These are phyloP conservation scores for Tachina fera DNA, from an alignment of 2,888 invertebrate genomes.

Conservation along the genomic window DNA sequence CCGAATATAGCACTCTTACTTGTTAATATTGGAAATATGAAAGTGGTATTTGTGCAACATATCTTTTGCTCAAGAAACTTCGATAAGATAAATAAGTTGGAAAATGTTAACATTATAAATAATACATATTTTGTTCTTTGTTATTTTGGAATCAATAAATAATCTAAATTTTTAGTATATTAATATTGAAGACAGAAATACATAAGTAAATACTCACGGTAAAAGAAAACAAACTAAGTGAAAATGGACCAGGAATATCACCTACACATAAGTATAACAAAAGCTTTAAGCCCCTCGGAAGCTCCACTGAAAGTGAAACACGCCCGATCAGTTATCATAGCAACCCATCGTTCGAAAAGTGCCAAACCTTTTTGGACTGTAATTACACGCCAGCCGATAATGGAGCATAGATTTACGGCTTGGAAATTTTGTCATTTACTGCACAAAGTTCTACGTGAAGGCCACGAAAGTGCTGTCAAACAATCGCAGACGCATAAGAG, in stretches of 20 bases:
- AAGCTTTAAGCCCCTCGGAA: conserved; percentile 96
- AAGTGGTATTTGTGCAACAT: conserved; percentile 20
- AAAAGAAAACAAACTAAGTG: not conserved
- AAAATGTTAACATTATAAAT: conserved; percentile 46
- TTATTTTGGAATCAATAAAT: conserved; percentile 28
- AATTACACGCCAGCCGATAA: conserved; percentile 82
- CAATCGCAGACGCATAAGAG: conserved; percentile 92
- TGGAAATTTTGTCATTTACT: conserved; percentile 99
- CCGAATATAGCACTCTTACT: too few species aligned
- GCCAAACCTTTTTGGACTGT: conserved; percentile 95
- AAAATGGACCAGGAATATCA: conserved; percentile 67
- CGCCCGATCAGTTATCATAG: conserved; percentile 97
- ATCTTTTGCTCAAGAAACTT: conserved; percentile 23
- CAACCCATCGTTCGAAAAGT: conserved; percentile 96
- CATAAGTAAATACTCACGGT: not conserved
- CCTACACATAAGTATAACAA: conserved; percentile 91
- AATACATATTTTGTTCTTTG: conserved; percentile 25
- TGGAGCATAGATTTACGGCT: conserved; percentile 96
- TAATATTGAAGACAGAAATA: not conserved
- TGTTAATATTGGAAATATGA: conserved; percentile 26
- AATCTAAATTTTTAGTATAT: conserved; percentile 9
- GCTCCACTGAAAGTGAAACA: conserved; percentile 99
- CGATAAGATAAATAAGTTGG: conserved; percentile 46
- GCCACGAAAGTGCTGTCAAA: conserved; percentile 93
- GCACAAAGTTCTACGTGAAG: conserved; percentile 97